Conservation (phyloP, 2,888 invertebrate genomes). For the Drosophila lacicola region DNA sequence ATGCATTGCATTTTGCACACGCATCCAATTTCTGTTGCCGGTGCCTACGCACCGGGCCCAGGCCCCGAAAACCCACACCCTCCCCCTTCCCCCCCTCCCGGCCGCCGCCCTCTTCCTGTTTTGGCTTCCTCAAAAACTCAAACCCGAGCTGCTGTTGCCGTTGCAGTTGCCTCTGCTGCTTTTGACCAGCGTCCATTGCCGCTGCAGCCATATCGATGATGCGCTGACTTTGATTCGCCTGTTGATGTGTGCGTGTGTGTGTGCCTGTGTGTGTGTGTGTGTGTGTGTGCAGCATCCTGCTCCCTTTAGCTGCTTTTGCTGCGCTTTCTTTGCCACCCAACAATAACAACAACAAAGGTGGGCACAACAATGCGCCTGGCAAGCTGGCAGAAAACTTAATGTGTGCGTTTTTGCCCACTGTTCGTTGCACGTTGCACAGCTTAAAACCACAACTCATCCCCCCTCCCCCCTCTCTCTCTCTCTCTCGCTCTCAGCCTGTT, state of each 20-base stretch:
- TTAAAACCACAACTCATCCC: conserved; percentile 1
- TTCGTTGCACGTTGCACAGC: conserved; percentile 22
- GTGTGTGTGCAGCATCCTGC: conserved; percentile 39
- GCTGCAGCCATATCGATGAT: conserved; percentile 74
- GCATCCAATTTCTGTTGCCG: conserved; percentile 78
- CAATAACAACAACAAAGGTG: conserved; percentile 45
- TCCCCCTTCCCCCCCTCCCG: not conserved
- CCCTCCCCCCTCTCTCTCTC: not conserved
- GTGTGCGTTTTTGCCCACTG: conserved; percentile 61
- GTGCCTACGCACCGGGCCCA: conserved; percentile 7
- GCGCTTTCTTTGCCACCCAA: conserved; percentile 70
- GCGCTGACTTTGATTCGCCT: conserved; percentile 79
- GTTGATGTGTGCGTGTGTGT: conserved; percentile 49
- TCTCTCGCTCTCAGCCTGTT: not conserved
- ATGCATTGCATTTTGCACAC: conserved; percentile 78
- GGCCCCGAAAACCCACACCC: not conserved
- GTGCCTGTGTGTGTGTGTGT: conserved; percentile 8
- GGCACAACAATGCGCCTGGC: conserved; percentile 53
- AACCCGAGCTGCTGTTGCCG: conserved; percentile 9
- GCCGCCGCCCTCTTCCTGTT: not conserved
- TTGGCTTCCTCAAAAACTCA: not conserved
- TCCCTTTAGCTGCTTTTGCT: conserved; percentile 36
- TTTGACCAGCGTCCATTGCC: conserved; percentile 45
- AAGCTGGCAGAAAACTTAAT: conserved; percentile 76
- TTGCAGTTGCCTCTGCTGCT: conserved; percentile 32